phyloP scores from a whole-genome alignment of 2,113 vertebrate species.

The Edolisoma coerulescens region DNA sequence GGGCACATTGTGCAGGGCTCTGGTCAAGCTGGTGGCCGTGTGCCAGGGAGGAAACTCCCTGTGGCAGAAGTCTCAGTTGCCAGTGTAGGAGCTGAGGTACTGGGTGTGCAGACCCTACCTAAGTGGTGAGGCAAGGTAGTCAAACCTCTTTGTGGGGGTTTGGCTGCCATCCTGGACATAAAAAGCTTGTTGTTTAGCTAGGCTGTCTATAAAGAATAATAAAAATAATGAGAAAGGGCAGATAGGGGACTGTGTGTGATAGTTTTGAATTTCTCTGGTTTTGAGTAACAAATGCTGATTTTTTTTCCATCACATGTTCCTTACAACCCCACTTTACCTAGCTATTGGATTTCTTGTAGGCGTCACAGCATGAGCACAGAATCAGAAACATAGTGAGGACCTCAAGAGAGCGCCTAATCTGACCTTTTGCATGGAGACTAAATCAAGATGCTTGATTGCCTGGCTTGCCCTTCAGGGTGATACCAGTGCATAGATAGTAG shows the following conservation, averaged over 20 bases:
- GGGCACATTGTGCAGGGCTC: rapidly evolving
- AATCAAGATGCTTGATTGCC: background rate
- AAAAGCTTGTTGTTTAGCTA: background rate
- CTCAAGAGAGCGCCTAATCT: conserved; percentile 9
- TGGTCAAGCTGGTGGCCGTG: rapidly evolving
- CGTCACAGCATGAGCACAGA: background rate
- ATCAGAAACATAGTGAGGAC: background rate
- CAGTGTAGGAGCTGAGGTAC: background rate
- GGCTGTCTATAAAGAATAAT: background rate
- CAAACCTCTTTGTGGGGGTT: rapidly evolving
- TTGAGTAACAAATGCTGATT: background rate
- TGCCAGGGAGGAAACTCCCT: background rate
- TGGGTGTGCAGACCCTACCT: background rate
- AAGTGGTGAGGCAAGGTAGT: background rate
- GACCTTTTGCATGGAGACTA: conserved; percentile 14
- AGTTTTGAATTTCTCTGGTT: background rate
- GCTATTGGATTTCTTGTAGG: background rate
- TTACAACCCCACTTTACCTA: background rate
- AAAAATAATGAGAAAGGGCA: background rate
- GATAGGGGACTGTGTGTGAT: background rate
- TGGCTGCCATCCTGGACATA: background rate
- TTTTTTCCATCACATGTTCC: background rate
- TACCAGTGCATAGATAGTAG: background rate
- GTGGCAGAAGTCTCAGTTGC: rapidly evolving
- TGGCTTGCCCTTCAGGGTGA: background rate